Evolutionary conservation across 2,888 invertebrate species (phyloP).

Genomic region (Drosophila suboccidentalis): DNA sequence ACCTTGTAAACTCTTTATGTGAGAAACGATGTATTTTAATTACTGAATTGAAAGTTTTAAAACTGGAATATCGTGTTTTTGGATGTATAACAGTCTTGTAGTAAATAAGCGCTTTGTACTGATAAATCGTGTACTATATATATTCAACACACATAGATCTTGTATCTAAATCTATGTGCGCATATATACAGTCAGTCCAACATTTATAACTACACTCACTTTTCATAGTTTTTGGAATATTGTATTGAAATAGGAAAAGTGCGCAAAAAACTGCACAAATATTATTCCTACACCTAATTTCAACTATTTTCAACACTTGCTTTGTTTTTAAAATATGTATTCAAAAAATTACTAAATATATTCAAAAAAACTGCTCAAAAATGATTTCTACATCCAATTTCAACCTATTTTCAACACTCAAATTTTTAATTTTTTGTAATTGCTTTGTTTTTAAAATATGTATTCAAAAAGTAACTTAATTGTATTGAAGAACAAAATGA

Average conservation of each 20-base stretch:
- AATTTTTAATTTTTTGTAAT: background rate
- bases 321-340: background rate
- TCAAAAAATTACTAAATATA: background rate
- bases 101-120: constrained; percentile 12
- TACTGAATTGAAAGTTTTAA: background rate
- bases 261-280: background rate
- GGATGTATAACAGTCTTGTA: background rate
- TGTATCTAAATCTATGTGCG: background rate
- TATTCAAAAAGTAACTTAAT: background rate
- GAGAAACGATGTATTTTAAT: background rate
- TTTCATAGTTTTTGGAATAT: background rate
- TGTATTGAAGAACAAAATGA: background rate
- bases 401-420: background rate
- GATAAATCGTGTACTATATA: constrained; percentile 22
- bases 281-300: too few relatives aligned
- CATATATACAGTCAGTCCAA: background rate
- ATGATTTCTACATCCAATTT: too few relatives aligned
- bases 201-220: background rate
- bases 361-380: background rate
- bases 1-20: background rate
- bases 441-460: background rate
- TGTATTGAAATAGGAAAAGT: background rate
- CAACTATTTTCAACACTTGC: too few relatives aligned
- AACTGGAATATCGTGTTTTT: background rate
- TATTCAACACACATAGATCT: background rate